Conservation (phyloP, 2,888 invertebrate species). For the Nemotelus pantherinus region DNA sequence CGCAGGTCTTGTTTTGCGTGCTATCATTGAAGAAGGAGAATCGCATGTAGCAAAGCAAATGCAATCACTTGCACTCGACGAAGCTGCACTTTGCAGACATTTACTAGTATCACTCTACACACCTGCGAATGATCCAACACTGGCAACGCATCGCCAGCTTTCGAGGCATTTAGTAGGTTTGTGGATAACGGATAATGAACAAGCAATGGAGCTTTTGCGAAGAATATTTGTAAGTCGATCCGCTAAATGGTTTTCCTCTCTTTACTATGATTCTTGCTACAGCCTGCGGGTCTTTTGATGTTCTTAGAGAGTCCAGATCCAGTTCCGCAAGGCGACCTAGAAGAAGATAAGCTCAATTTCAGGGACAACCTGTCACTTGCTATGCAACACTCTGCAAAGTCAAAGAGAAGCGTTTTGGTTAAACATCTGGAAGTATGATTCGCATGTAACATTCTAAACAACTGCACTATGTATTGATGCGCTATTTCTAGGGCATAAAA, state of each 20-base stretch:
- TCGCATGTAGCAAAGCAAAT: conserved; percentile 90
- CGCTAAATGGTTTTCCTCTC: neutral
- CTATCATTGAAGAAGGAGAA: conserved; percentile 97
- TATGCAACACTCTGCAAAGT: conserved; percentile 77
- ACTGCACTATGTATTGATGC: neutral
- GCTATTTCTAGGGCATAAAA: conserved; percentile 59
- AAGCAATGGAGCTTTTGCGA: conserved; percentile 85
- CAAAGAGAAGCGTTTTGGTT: conserved; percentile 79
- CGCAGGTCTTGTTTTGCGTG: conserved; percentile 96
- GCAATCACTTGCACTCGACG: conserved; percentile 95
- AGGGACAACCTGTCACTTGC: conserved; percentile 96
- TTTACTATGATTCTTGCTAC: conserved; percentile 10
- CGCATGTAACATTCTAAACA: neutral
- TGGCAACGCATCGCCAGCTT: conserved; percentile 88
- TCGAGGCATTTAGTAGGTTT: conserved; percentile 93
- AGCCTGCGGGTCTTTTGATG: conserved; percentile 92
- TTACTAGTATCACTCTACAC: conserved; percentile 90
- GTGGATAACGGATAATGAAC: conserved; percentile 95
- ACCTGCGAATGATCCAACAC: conserved; percentile 78
- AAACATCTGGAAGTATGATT: conserved; percentile 79
- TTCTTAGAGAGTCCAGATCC: conserved; percentile 89
- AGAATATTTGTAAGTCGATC: conserved; percentile 80
- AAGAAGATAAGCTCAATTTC: conserved; percentile 77
- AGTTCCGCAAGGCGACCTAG: conserved; percentile 78
- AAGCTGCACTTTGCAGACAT: conserved; percentile 95